Base-by-base conservation (phyloP, 2,888 invertebrate genomes). In the Chrysolina haemoptera region DNA sequence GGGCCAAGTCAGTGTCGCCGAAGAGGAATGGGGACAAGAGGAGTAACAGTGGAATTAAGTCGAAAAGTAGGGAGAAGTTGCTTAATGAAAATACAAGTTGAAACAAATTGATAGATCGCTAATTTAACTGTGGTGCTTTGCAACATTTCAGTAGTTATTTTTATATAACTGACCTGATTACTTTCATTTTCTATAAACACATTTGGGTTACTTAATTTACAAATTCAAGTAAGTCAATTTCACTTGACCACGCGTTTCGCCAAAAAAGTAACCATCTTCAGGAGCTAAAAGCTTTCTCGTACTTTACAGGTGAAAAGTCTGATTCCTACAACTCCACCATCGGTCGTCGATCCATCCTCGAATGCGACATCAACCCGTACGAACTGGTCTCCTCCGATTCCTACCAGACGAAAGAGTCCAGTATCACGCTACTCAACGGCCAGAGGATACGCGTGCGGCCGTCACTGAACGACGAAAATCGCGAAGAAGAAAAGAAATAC, bases 361-460 rank as follows among this genome's bases (percentile, higher is more conserved):
- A 95, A 82, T 96, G 95, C 88, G 92, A 94, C 86, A 94, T 96
- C 53, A 96, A 95, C 87, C 95, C 96, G 3, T 96, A 96, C 85
- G 94, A 95, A 79, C 89, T 96, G 84, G 92, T 95, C 82, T 92
- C 94, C 8, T 79, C 83, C 16, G 84, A 89, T 86, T 76, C 84
- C n/a, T 20, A 66, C 9, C 70, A 63, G 62, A 27, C 64, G 72
- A 59, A 80, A 81, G 76, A 82, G 82, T 67, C 84, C 14, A 84
- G 83, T 70, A 84, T 87, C 41, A 86, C 86, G 12, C 78, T 86
- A 55, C 85, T 87, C 11, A 87, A 85, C 74, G 86, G 87, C 50
- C 87, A 88, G 80, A 84, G 89, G 84, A 86, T 90, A 85, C 79
- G 90, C 84, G 77, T 87, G 80, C 73, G 89, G 83, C 86, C 89